These are phyloP conservation scores for Bothrops jararaca DNA, from an alignment of 2,113 vertebrate genomes.

Conservation along the genomic window DNA sequence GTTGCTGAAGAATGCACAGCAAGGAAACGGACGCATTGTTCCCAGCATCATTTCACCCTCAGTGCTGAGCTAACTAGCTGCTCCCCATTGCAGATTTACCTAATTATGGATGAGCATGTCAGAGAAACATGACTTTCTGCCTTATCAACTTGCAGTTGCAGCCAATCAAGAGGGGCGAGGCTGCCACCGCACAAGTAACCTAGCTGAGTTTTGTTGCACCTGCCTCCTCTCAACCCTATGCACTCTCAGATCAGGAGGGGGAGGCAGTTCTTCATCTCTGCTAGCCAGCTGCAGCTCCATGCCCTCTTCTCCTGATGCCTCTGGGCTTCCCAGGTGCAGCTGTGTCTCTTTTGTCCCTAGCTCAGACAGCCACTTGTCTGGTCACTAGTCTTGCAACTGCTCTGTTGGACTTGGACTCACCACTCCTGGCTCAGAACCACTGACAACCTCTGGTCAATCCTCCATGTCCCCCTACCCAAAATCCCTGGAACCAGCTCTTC, in stretches of 20 bases:
- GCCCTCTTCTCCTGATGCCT: neutral
- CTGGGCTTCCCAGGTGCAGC: neutral
- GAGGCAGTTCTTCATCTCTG: too few species aligned
- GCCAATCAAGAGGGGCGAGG: too few species aligned
- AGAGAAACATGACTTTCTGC: neutral
- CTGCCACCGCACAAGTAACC: too few species aligned
- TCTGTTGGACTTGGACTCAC: neutral
- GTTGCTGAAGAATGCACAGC: too few species aligned
- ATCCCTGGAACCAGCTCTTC: neutral
- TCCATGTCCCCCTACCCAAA: neutral
- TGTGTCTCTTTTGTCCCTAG: neutral
- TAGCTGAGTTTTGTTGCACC: too few species aligned
- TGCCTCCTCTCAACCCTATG: too few species aligned
- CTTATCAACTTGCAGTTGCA: neutral
- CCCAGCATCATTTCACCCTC: too few species aligned
- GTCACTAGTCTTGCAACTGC: neutral
- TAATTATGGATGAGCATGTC: neutral
- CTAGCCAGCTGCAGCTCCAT: too few species aligned
- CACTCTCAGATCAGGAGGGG: too few species aligned
- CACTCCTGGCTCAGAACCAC: neutral
- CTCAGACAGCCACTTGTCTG: neutral
- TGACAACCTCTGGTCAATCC: neutral
- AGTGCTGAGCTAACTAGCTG: too few species aligned
- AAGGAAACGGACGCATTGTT: neutral
- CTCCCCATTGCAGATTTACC: neutral